These are phyloP conservation scores for Erpobdella octoculata DNA, from an alignment of 2,888 invertebrate genomes.

Conservation along the genomic window DNA sequence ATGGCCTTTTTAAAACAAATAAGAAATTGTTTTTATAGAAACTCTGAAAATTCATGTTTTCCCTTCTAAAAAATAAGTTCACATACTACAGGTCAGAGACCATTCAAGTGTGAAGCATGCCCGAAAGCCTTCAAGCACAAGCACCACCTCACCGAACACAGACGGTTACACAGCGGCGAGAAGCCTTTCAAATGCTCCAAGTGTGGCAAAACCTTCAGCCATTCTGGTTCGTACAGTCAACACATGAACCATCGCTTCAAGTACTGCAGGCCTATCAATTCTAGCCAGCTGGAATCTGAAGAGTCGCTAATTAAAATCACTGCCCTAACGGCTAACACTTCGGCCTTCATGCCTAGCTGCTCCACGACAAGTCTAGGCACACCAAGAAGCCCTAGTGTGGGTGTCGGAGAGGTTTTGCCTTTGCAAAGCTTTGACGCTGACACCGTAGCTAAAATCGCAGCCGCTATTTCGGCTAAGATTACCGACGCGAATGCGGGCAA, in stretches of 20 bases:
- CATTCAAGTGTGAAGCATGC: slow-evolving; percentile 93
- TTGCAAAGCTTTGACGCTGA: neutral
- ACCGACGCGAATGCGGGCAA: no score
- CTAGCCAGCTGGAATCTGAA: neutral
- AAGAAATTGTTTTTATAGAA: no score
- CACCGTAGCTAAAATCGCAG: no score
- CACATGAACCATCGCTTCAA: slow-evolving; percentile 99
- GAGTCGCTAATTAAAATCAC: neutral
- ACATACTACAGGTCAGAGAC: slow-evolving; percentile 89
- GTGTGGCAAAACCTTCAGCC: slow-evolving; percentile 96
- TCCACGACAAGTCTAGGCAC: neutral
- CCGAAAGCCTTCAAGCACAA: slow-evolving; percentile 99
- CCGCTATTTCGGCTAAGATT: no score
- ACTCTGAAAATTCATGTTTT: no score
- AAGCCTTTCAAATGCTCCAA: slow-evolving; percentile 85
- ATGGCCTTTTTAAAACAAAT: no score
- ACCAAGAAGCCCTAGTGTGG: neutral
- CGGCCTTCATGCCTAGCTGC: neutral
- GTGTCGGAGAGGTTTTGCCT: neutral
- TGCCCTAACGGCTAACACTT: neutral
- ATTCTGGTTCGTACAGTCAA: slow-evolving; percentile 65
- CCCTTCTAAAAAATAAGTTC: no score
- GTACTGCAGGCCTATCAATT: slow-evolving; percentile 69
- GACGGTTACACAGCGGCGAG: slow-evolving; percentile 85
- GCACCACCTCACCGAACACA: slow-evolving; percentile 98